Conservation (phyloP, 2,113 vertebrate genomes). For the Nyctereutes procyonoides region DNA sequence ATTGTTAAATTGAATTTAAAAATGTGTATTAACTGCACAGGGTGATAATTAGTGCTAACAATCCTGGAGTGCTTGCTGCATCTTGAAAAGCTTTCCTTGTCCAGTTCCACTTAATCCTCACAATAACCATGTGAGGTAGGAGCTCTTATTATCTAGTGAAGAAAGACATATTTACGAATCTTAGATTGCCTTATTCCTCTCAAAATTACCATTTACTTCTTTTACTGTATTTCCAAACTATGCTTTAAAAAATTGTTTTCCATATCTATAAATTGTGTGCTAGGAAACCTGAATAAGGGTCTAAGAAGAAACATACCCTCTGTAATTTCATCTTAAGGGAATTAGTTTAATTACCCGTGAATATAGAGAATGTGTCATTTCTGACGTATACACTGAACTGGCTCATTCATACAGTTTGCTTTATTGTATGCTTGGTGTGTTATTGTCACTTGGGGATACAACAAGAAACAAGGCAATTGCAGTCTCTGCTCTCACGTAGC, state of each 20-base stretch:
- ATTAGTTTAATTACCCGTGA: not conserved
- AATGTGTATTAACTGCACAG: not conserved
- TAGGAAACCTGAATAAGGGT: not conserved
- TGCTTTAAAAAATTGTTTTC: not conserved
- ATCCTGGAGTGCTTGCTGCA: not conserved
- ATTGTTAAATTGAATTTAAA: not conserved
- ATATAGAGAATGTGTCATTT: not conserved
- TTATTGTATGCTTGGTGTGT: too few species aligned
- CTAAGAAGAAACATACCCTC: not conserved
- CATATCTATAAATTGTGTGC: not conserved
- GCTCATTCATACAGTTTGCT: not conserved
- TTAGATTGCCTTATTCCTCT: not conserved
- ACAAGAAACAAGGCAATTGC: not conserved
- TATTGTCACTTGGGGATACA: not conserved
- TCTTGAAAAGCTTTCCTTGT: not conserved
- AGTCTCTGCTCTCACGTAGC: not conserved
- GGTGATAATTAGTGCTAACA: not conserved
- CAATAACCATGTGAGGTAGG: rapidly evolving
- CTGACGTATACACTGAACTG: not conserved
- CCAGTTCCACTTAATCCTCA: not conserved
- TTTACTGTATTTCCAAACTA: not conserved
- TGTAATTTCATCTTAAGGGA: not conserved
- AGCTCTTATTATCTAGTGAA: not conserved
- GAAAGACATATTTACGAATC: not conserved
- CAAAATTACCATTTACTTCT: not conserved